These are phyloP conservation scores for Bedellia somnulentella DNA, from an alignment of 2,888 invertebrate genomes.

Conservation along the genomic window DNA sequence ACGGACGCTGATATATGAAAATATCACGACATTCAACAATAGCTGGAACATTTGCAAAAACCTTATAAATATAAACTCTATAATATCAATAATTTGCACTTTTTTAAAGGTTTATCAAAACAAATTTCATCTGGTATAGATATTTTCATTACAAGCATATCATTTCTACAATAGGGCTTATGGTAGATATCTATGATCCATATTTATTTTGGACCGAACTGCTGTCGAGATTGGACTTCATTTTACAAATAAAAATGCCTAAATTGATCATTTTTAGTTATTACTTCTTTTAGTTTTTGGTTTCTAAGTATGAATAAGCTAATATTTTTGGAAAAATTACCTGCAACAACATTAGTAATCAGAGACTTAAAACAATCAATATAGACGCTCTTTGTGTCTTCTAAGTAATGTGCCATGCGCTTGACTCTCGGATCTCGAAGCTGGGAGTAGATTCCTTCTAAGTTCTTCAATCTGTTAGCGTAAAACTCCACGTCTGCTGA, in stretches of 20 bases:
- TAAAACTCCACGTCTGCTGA: conserved; percentile 78
- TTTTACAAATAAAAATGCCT: no score
- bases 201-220: no score
- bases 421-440: conserved; percentile 79
- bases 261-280: no score
- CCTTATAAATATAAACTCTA: no score
- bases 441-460: conserved; percentile 87
- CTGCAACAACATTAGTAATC: conserved; percentile 76
- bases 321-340: conserved; percentile 30
- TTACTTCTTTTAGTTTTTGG: no score
- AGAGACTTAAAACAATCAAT: conserved; percentile 74
- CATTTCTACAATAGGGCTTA: no score
- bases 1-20: conserved; percentile 73
- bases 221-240: no score
- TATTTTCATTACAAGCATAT: no score
- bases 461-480: conserved; percentile 73
- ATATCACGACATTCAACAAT: conserved; percentile 85
- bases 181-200: no score
- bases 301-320: no score
- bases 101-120: background rate
- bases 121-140: background rate
- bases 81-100: no score
- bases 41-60: conserved; percentile 41
- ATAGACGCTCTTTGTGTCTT: conserved; percentile 79
- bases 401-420: conserved; percentile 79